Evolutionary conservation across 2,888 invertebrate species (phyloP).

Genomic region (Pristionchus exspectatus): DNA sequence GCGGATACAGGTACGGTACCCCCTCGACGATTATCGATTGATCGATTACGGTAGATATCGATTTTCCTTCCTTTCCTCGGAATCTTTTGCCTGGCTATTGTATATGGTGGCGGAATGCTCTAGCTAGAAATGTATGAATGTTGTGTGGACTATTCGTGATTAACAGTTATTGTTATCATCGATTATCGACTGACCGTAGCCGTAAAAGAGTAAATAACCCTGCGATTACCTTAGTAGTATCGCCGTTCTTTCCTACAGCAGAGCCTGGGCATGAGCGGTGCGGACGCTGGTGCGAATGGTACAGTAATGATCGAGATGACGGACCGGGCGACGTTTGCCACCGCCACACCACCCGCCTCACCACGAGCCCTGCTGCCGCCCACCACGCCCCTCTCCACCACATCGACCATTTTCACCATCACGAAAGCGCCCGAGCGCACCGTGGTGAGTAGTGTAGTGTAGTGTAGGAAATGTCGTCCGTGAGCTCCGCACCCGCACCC

Average conservation of each 20-base stretch:
- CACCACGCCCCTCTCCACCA: conserved; percentile 37
- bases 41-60: background rate
- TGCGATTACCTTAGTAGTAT: background rate
- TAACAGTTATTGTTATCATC: background rate
- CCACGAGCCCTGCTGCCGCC: conserved; percentile 5
- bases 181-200: background rate
- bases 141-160: conserved; percentile 2
- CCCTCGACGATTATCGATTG: background rate
- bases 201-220: background rate
- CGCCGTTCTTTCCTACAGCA: background rate
- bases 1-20: conserved; percentile 53
- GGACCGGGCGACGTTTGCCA: background rate
- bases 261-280: background rate
- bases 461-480: conserved; percentile 10
- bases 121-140: conserved; percentile 5
- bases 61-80: background rate
- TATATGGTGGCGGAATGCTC: background rate
- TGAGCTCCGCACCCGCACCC: background rate
- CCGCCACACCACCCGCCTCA: background rate
- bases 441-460: conserved; percentile 48
- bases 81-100: conserved; percentile 2
- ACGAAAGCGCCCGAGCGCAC: conserved; percentile 51
- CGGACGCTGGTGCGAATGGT: background rate
- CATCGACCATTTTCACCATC: conserved; percentile 52
- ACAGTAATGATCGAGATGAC: background rate